phyloP scores from a whole-genome alignment of 2,888 invertebrate genomes.

The Xanthia togata region DNA sequence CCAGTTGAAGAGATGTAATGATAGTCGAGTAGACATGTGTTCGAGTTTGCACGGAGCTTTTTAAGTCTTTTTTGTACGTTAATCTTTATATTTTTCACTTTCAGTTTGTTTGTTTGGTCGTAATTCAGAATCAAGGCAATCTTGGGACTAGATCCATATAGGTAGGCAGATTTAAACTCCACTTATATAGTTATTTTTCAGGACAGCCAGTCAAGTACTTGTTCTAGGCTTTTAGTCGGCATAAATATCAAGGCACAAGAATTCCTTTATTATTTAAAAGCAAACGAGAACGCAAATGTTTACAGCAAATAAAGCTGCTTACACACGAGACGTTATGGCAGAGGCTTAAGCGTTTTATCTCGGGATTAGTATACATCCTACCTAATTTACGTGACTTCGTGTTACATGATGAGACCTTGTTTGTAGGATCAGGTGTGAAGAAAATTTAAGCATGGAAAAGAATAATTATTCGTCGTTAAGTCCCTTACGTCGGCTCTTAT shows the following conservation, averaged over 20 bases:
- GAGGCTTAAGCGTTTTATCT: conserved; percentile 86
- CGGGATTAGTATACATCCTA: conserved; percentile 86
- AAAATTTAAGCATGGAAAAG: conserved; percentile 67
- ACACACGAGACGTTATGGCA: conserved; percentile 83
- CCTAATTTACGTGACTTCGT: conserved; percentile 87
- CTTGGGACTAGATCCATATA: not conserved
- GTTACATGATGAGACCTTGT: conserved; percentile 83
- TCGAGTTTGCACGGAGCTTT: not conserved
- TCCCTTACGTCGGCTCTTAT: conserved; percentile 21
- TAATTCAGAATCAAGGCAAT: not conserved
- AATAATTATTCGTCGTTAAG: conserved; percentile 60
- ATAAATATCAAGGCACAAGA: conserved; percentile 66
- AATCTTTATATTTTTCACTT: not conserved
- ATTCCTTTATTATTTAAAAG: conserved; percentile 77
- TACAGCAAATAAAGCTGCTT: conserved; percentile 85
- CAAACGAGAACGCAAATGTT: conserved; percentile 80
- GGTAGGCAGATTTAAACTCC: not conserved
- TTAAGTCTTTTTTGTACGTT: not conserved
- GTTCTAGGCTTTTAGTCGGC: conserved; percentile 39
- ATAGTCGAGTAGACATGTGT: not conserved
- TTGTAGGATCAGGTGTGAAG: conserved; percentile 81
- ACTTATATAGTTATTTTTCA: conserved; percentile 14
- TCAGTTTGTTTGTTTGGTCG: not conserved
- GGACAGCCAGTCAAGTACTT: conserved; percentile 25
- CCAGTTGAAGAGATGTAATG: conserved; percentile 12